Base-by-base conservation (phyloP, 2,888 invertebrate genomes). In the Onchidella celtica region DNA sequence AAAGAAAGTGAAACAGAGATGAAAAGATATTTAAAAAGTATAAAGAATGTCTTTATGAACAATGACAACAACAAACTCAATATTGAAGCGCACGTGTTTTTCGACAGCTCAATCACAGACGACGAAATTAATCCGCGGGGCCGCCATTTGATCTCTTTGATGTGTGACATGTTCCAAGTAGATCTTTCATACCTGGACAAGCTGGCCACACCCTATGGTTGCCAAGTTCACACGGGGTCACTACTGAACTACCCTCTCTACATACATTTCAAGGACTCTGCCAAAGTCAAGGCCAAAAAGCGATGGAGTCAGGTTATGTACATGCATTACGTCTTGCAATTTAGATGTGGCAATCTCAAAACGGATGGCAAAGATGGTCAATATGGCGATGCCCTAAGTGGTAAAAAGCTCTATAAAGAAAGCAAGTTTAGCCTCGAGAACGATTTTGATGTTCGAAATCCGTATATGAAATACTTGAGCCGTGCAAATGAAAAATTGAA, bases 221-320 rank as follows among this genome's bases (percentile, higher is more conserved):
- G 87, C 29, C 89, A 90, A 82, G 81, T 90, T 1, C 78, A 81
- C 9, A 87, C 87, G 84, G 77, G 21, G 17, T 57, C 24, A 3
- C n/a, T 68, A 4, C n/a, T 65, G 0, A 59, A 74, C n/a, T 85
- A 84, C 6, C 83, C 85, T 1, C 85, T 89, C n/a, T 87, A 86
- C 68, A 82, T 90, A 9, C 90, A 90, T 72, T 81, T 89, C 34
- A 90, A 90, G 70, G 89, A 90, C 65, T 65, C 83, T 0, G 59
- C 36, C 1, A 85, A 88, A 55, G 87, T 90, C 9, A 90, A 90
- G 79, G 81, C 87, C 9, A 90, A 90, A 76, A 90, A 90, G 72
- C 78, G 90, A n/a, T 90, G 90, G 90, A 90, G 89, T 70, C 90
- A 90, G 73, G 79, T 82, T 1, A 89, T 90, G 89, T 90, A 90